A percentile compares a stretch with the other conserved stretches of the same genome.
Conservation (phyloP, 2,113 vertebrate genomes). For the Nipponia nippon region DNA sequence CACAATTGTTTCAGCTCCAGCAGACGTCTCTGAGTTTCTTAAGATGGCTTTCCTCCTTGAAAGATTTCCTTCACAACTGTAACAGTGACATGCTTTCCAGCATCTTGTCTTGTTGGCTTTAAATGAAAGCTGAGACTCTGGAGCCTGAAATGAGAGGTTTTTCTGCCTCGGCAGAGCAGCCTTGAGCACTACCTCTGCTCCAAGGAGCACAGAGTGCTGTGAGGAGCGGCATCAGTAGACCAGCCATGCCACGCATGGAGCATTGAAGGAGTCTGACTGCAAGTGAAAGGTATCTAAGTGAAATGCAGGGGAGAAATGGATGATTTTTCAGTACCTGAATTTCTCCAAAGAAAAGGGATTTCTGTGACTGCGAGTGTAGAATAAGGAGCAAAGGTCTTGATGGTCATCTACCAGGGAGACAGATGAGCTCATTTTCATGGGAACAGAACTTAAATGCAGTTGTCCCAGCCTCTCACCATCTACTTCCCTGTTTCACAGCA, state of each 20-base stretch:
- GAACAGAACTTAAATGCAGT: background rate
- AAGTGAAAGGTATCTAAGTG: background rate
- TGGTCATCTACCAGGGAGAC: background rate
- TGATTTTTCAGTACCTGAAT: background rate
- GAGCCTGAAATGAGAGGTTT: background rate
- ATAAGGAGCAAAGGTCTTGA: background rate
- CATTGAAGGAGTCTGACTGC: background rate
- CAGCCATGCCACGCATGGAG: background rate
- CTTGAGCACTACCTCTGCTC: background rate
- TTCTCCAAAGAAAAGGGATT: background rate
- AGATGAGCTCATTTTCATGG: background rate
- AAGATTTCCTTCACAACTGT: background rate
- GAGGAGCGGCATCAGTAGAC: background rate
- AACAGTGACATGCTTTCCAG: background rate
- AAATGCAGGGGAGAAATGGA: background rate
- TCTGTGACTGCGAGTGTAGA: background rate
- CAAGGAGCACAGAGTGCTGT: background rate
- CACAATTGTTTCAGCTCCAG: background rate
- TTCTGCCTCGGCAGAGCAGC: background rate
- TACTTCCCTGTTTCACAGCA: background rate
- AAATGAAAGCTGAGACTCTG: background rate
- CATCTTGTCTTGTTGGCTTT: background rate
- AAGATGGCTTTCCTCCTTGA: background rate
- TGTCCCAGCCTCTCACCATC: background rate
- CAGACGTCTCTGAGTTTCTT: background rate